Base-by-base conservation (phyloP, 92 coral and sea anemone species). In the Epizoanthus illoricatus region DNA sequence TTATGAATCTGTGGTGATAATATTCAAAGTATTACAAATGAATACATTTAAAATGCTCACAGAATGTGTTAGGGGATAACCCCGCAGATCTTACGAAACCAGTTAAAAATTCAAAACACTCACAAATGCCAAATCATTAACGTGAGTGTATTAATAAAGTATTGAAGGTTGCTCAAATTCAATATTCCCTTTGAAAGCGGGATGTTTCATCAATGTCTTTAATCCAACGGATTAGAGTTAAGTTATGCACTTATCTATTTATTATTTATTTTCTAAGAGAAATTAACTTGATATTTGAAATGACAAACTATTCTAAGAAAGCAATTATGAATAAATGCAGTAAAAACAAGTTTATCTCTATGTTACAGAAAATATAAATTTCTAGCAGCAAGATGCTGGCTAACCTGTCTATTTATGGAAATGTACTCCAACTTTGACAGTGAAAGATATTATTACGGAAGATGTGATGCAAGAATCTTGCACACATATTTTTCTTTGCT, bases 231-330 rank as follows among this genome's bases (percentile, higher is more conserved):
- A 78, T 63, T 78, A 45, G 15, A 58, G 54, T 78, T 78, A 5
- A 47, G 57, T 78, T 78, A 19, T 78, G 15, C 66, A 9, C 58
- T 43, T 63, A 78, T 78, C 82, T 41, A 40, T 62, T 78, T 16
- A 28, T 20, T 42, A 49, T 78, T 76, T 45, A 60, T 78, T 78
- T 49, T 78, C 82, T 78, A 40, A 42, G 20, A 78, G 82, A 78
- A 62, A 78, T 78, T 78, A 78, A 78, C 82, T 41, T 63, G 71
- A 78, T 78, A 43, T 78, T 76, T 78, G 56, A 78, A 78, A 63
- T 45, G 70, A 62, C 69, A 78, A 63, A 62, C 57, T 78, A 78
- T 20, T 78, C 40, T 20, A 78, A 62, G 58, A 63, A 62, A 78
- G 65, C 71, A 63, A 39, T 62, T 63, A 39, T 7, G 82, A 61